Evolutionary conservation across 2,888 invertebrate species (phyloP).

Genomic region (Lochmaea crataegi): DNA sequence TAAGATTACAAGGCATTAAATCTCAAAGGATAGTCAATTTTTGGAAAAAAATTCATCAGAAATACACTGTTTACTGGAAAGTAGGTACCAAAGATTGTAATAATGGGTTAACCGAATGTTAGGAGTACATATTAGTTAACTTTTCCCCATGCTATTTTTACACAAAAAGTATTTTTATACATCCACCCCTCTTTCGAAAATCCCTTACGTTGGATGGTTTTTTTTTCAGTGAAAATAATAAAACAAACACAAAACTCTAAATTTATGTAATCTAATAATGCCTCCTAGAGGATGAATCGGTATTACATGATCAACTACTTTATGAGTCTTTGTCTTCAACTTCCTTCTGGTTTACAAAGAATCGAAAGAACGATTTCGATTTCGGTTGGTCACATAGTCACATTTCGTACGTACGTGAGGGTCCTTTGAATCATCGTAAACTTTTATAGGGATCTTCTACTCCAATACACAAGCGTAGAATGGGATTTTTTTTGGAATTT

Average conservation of each 20-base stretch:
- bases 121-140: too few relatives aligned
- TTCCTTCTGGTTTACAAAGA: slow-evolving; percentile 40
- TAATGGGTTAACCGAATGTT: too few relatives aligned
- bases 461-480: slow-evolving; percentile 18
- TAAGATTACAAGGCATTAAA: too few relatives aligned
- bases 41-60: too few relatives aligned
- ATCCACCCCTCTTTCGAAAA: too few relatives aligned
- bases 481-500: not conserved
- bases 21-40: too few relatives aligned
- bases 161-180: too few relatives aligned
- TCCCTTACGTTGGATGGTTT: too few relatives aligned
- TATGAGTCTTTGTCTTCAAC: slow-evolving; percentile 51
- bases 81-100: too few relatives aligned
- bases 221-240: slow-evolving; percentile 10
- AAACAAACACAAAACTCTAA: slow-evolving; percentile 16
- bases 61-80: too few relatives aligned
- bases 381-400: slow-evolving; percentile 53
- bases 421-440: slow-evolving; percentile 45
- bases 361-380: slow-evolving; percentile 47
- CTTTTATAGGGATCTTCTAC: slow-evolving; percentile 38
- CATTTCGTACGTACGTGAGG: slow-evolving; percentile 53
- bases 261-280: slow-evolving; percentile 49
- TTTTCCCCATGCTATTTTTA: too few relatives aligned
- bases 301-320: slow-evolving; percentile 56
- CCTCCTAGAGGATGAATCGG: slow-evolving; percentile 49